Evolutionary conservation across 2,888 invertebrate species (phyloP), one percentile per base, ranked within the genome.

Genomic region (Chesias legatella): DNA sequence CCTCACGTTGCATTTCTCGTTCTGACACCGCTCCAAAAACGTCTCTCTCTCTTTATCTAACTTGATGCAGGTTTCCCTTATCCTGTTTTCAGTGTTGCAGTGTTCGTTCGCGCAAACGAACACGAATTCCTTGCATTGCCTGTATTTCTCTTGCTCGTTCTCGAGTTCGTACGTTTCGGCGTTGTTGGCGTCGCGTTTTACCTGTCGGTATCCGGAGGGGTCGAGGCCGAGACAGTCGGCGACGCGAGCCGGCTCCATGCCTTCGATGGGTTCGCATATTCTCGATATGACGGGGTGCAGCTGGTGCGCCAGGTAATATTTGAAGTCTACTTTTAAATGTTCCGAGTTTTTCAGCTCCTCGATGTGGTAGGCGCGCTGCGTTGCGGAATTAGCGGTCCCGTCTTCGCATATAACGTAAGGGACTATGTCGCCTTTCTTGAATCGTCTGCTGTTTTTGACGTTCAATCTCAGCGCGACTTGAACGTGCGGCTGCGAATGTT

Each of bases 321-420:
- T 91, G 1, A 91, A 90, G 76, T 99, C 99, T 1, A 96, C 89
- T 73, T 93, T 93, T 1, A 96, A 80, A 28, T 78, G 75, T 33
- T 93, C 92, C 3, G 79, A 89, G 53, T 90, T 92, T 69, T 95
- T 94, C 24, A 97, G 73, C 74, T 99, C 99, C 51, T 97, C 97
- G 31, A 96, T 90, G 72, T 98, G 98, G 74, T 99, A 99, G 0
- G 96, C 98, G 62, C 99, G 89, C 79, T 99, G 98, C 5, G 94
- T 95, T 0, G 97, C 93, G 0, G 95, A 88, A 53, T 92, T 91
- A 13, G 90, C 90, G 0, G 93, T 93, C 2, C 95, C 96, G 78
- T 98, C 97, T 81, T 95, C 91, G 77, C 99, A 99, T 63, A 99
- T 96, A 1, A 99, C 91, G 70, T 99, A 99, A 7, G 96, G 93